Evolutionary conservation across 2,888 invertebrate genomes (phyloP).

Genomic region (Trichacis sp.): DNA sequence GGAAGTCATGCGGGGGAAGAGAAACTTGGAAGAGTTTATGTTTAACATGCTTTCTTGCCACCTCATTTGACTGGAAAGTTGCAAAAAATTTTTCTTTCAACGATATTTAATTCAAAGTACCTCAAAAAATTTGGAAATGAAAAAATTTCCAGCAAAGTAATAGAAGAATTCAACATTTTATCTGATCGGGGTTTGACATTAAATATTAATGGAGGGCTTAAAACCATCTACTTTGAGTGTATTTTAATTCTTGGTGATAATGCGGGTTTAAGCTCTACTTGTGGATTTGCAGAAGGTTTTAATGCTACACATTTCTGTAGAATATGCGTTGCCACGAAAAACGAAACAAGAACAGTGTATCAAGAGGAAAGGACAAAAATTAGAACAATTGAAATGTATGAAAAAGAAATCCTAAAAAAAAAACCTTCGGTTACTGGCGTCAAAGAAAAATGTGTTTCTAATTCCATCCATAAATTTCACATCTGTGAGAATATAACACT

Average conservation of each 20-base stretch:
- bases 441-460: too few relatives aligned
- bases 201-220: too few relatives aligned
- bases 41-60: conserved; percentile 20
- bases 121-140: conserved; percentile 17
- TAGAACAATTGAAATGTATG: background rate
- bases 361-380: background rate
- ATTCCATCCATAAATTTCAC: too few relatives aligned
- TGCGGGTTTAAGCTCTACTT: conserved; percentile 16
- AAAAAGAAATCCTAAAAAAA: too few relatives aligned
- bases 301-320: too few relatives aligned
- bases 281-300: conserved; percentile 18
- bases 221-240: conserved; percentile 20
- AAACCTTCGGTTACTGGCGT: too few relatives aligned
- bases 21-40: conserved; percentile 23
- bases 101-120: conserved; percentile 15
- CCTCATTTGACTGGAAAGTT: conserved; percentile 14
- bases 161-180: too few relatives aligned
- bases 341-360: too few relatives aligned
- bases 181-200: too few relatives aligned
- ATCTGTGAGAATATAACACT: too few relatives aligned
- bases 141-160: conserved; percentile 14
- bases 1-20: conserved; percentile 26
- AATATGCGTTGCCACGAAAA: too few relatives aligned
- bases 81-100: conserved; percentile 18
- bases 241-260: conserved; percentile 16